Evolutionary conservation across 1,140 invertebrate genomes (phyloP).

Genomic region (Hycleus cichorii): DNA sequence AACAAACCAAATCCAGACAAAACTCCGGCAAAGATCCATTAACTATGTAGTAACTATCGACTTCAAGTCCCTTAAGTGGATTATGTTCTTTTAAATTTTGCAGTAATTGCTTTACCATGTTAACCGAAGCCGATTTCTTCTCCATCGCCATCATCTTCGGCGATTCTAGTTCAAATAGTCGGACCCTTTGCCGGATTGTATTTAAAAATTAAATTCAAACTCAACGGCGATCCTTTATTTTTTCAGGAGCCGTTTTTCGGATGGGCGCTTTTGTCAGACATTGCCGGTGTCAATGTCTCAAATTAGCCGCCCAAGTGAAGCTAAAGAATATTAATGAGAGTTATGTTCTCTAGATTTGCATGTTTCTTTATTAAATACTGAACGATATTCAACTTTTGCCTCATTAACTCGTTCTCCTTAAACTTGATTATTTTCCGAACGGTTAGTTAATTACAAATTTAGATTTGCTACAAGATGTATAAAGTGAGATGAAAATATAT

Average conservation of each 20-base stretch:
- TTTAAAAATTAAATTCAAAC: no score
- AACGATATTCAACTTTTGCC: slow-evolving; percentile 22
- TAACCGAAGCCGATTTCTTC: slow-evolving; percentile 11
- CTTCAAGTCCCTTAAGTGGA: slow-evolving; percentile 23
- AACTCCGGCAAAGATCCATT: slow-evolving; percentile 9
- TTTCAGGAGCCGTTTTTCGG: no score
- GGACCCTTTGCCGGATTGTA: background rate
- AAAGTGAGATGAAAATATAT: background rate
- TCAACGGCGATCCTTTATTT: no score
- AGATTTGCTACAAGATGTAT: slow-evolving; percentile 16
- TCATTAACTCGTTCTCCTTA: slow-evolving; percentile 25
- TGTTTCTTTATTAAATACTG: slow-evolving; percentile 4
- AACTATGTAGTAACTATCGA: slow-evolving; percentile 18
- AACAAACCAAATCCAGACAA: no score
- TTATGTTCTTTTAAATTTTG: slow-evolving; percentile 25
- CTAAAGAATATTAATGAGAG: slow-evolving; percentile 21
- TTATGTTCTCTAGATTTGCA: slow-evolving; percentile 15
- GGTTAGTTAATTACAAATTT: slow-evolving; percentile 34
- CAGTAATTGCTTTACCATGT: slow-evolving; percentile 28
- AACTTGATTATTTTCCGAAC: slow-evolving; percentile 33
- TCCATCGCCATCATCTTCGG: background rate
- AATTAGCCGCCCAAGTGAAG: slow-evolving; percentile 10
- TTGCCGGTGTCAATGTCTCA: slow-evolving; percentile 1
- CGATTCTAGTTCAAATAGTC: background rate
- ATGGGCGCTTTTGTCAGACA: no score